Evolutionary conservation across 1,140 invertebrate species (phyloP), one percentile per base, ranked within the genome.

Genomic region (Heliothis subflexa): DNA sequence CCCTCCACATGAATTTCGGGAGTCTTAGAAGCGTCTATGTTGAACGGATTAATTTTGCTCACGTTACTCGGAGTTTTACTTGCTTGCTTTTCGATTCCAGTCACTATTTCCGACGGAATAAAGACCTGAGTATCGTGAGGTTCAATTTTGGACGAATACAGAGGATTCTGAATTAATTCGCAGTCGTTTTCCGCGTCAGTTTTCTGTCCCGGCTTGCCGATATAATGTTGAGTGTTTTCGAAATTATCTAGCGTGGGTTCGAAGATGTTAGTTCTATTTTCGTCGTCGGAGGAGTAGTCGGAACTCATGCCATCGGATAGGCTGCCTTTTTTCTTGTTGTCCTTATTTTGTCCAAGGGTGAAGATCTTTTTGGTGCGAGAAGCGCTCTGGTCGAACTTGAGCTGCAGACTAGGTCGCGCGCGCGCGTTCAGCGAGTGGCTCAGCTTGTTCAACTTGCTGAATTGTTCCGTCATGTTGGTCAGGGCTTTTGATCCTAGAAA

Each of bases 401-500:
- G 80, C 83, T 95, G 89, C 3, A 93, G 85, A 73, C 88, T 89
- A 7, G 94, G 93, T 59, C 91, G 85, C 33, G 92, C 90, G 85
- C 91, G 91, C 0, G 95, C 95, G 89, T 96, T 96, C 14, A 97
- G 95, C 2, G 95, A 96, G 74, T 96, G 96, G 50, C 97, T 96
- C 14, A 98, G 93, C 88, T 96, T 97, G 88, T 97, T 97, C 2
- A 97, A 87, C 89, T 97, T 98, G 52, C 97, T 97, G 89, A 98
- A 97, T 86, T 98, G 97, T 72, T 98, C 97, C 0, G 97, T 96
- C 93, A 98, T 96, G 90, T 98, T 98, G 47, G 95, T 97, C 14
- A 98, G 92, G 62, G 97, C 97, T 95, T 98, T 98, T 14, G 97
- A 97, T 88, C 93, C 93, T 94, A 83, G 11, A 87, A 79, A 54